Base-by-base conservation (phyloP, 2,797 vertebrate genomes). In the Pseudotriccus pelzelni region DNA sequence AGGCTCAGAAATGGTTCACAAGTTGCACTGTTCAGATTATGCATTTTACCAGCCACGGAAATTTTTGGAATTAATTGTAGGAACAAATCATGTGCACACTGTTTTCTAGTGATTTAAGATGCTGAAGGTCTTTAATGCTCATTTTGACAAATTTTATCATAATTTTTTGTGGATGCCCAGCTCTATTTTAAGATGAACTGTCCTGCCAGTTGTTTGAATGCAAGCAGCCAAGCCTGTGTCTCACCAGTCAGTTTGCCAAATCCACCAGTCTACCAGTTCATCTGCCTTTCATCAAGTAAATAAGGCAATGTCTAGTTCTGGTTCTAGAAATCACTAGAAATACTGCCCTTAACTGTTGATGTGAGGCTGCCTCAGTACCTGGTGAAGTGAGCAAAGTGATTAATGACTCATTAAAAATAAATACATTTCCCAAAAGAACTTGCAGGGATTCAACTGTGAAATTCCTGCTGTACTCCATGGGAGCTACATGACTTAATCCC, bases 321-420 rank as follows among this genome's bases (percentile, higher is more conserved):
- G 14, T 41, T 32, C 47, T 49, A 11, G 63, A 84, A 84, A 63
- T 67, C 7, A 6, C 15, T n/a, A n/a, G n/a, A 44, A 76, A n/a
- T 55, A 24, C 34, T 14, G 0, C 50, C 41, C 59, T 53, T 30
- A 44, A n/a, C 44, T 75, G 62, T 49, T 69, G 70, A 32, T 87
- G 69, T 58, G 49, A 62, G 84, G 70, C 63, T 84, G 44, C 81
- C 68, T 64, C 58, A n/a, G 74, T 43, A 69, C 39, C 7, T 30
- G n/a, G 64, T 49, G 72, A 89, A 91, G 30, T 87, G 79, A 84
- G 53, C 56, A 72, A 64, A 91, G 43, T 84, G 85, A 83, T 77
- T 95, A 90, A 85, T 87, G 68, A 58, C 49, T 93, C 73, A 52
- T 94, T 94, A 94, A 84, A 92, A 94, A 91, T 89, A 23, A 93